phyloP scores from a whole-genome alignment of 2,888 invertebrate species.

The Drosophila greeni region DNA sequence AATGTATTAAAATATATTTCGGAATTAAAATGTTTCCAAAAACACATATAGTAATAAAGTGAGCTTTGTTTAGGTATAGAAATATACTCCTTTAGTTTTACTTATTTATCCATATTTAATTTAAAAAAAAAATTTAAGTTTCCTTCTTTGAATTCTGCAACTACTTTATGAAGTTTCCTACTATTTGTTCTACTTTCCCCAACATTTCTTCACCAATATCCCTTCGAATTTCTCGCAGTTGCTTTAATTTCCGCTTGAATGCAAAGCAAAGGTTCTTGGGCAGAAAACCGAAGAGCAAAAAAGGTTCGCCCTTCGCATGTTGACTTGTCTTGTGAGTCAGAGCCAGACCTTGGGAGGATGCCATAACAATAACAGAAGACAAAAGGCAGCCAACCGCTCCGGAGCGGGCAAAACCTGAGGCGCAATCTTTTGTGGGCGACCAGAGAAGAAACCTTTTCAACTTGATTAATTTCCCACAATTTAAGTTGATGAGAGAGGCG shows the following conservation, averaged over 20 bases:
- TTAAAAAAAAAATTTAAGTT: no score
- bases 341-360: conserved; percentile 41
- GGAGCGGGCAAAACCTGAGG: conserved; percentile 38
- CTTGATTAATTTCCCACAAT: conserved; percentile 75
- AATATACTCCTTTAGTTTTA: no score
- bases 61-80: not conserved
- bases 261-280: conserved; percentile 66
- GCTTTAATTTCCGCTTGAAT: conserved; percentile 73
- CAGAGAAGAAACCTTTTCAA: conserved; percentile 64
- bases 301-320: conserved; percentile 59
- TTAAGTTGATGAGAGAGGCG: conserved; percentile 62
- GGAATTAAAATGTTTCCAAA: no score
- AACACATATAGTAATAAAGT: not conserved
- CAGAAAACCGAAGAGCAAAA: conserved; percentile 31
- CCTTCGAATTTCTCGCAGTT: conserved; percentile 19
- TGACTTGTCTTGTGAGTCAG: conserved; percentile 56
- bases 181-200: no score
- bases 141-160: not conserved
- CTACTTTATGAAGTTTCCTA: no score
- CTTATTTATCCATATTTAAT: no score
- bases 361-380: conserved; percentile 50
- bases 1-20: no score
- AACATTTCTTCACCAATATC: not conserved
- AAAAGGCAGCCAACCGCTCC: conserved; percentile 41
- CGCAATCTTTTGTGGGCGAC: conserved; percentile 42